These are phyloP conservation scores for Microtus oregoni DNA, from an alignment of 2,113 vertebrate species.

Conservation along the genomic window DNA sequence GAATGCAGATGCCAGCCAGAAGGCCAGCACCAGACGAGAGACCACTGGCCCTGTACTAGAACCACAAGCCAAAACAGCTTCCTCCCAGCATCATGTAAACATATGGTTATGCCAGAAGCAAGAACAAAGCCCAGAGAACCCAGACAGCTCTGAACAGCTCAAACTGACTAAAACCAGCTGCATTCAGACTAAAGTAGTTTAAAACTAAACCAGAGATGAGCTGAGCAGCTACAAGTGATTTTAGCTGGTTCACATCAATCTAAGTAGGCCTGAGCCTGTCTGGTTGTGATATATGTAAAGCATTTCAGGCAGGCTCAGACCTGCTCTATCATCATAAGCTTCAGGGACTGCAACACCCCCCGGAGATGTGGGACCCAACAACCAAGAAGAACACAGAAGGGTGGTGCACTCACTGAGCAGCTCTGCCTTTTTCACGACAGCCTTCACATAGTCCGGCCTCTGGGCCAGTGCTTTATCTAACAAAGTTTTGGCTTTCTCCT, in stretches of 20 bases:
- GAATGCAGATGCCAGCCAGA: neutral
- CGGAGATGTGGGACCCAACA: neutral
- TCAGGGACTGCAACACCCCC: neutral
- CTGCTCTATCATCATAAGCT: neutral
- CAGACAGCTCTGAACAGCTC: neutral
- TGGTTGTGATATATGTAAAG: neutral
- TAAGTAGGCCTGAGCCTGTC: neutral
- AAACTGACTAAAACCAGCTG: slow-evolving; percentile 3
- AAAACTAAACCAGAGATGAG: slow-evolving; percentile 1
- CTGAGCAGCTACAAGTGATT: neutral
- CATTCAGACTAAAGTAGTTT: neutral
- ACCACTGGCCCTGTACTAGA: neutral
- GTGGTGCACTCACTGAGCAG: slow-evolving; percentile 93
- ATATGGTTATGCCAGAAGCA: neutral
- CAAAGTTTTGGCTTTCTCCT: slow-evolving; percentile 97
- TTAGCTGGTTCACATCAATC: neutral
- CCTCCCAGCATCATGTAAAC: neutral
- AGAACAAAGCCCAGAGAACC: neutral
- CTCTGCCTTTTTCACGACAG: slow-evolving; percentile 98
- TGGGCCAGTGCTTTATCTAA: slow-evolving; percentile 97
- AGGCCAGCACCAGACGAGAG: neutral
- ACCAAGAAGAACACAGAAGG: neutral
- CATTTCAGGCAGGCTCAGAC: neutral
- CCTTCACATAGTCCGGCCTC: slow-evolving; percentile 98
- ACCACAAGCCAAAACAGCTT: neutral